phyloP scores from a whole-genome alignment of 2,113 vertebrate genomes.

The Catharus minimus region DNA sequence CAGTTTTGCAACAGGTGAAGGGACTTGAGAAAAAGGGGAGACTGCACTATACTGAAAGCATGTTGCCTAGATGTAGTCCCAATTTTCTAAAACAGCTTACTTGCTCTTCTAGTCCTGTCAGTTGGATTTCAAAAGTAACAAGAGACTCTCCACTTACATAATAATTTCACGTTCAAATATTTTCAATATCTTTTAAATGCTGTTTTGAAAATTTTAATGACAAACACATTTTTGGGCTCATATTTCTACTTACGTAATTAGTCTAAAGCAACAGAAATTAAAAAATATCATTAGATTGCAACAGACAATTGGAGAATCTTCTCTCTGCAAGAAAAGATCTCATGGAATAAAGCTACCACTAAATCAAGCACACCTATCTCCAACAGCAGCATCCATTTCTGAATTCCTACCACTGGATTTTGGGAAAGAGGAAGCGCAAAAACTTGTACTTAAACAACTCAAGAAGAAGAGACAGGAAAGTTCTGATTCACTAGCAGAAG shows the following conservation, averaged over 20 bases:
- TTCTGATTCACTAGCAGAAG: background rate
- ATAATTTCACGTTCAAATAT: background rate
- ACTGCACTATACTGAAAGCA: background rate
- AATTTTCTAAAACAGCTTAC: background rate
- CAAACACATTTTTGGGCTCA: background rate
- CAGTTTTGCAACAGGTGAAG: background rate
- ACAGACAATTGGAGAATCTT: background rate
- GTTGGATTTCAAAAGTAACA: background rate
- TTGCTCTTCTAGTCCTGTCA: background rate
- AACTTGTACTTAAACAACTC: fast-evolving
- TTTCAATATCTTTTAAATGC: background rate
- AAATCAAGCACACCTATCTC: background rate
- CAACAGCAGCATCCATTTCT: background rate
- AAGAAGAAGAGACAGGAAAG: background rate
- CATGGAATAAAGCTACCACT: background rate
- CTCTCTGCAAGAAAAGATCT: background rate
- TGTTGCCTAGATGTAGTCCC: background rate
- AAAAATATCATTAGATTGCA: background rate
- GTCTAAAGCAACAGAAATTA: background rate
- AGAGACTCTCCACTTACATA: background rate
- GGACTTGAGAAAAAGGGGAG: background rate
- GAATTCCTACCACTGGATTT: background rate
- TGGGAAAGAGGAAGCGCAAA: background rate
- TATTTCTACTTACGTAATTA: background rate
- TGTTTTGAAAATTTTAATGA: background rate